These are phyloP conservation scores for Nannobrachium achirus DNA, from an alignment of 2,113 vertebrate species.

Conservation along the genomic window DNA sequence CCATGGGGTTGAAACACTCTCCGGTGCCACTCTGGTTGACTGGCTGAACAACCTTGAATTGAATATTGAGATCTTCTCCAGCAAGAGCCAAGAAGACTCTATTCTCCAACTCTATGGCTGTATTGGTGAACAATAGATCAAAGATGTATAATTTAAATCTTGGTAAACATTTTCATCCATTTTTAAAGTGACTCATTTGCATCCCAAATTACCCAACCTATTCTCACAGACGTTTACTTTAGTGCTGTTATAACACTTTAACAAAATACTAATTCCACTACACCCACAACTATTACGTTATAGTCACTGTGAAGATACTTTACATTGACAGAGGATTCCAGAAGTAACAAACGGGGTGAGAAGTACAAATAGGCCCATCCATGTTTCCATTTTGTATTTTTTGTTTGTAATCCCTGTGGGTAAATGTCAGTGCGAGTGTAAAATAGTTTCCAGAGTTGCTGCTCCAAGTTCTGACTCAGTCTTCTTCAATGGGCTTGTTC, in stretches of 20 bases:
- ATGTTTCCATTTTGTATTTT: slow-evolving; percentile 36
- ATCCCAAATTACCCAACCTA: no score
- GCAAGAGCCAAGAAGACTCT: slow-evolving; percentile 52
- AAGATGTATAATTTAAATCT: no score
- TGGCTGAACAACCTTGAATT: accelerated
- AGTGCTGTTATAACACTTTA: neutral
- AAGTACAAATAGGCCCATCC: slow-evolving; percentile 27
- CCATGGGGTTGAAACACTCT: neutral
- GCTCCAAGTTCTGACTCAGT: neutral
- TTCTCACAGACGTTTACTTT: no score
- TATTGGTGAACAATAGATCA: slow-evolving; percentile 2
- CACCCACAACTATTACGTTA: no score
- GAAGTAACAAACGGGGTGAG: slow-evolving; percentile 2
- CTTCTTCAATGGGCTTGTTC: neutral
- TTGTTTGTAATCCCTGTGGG: neutral
- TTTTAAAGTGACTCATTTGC: no score
- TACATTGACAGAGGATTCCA: slow-evolving; percentile 21
- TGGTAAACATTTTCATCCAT: no score
- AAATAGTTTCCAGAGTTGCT: neutral
- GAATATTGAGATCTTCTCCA: slow-evolving; percentile 16
- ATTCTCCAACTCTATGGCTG: slow-evolving; percentile 24
- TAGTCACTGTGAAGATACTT: slow-evolving; percentile 13
- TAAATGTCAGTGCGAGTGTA: neutral
- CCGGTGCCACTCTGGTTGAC: neutral
- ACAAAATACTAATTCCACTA: neutral